Evolutionary conservation across 2,113 vertebrate species (phyloP), one percentile per base, ranked within the genome.

Genomic region (Heloderma charlesbogerti): DNA sequence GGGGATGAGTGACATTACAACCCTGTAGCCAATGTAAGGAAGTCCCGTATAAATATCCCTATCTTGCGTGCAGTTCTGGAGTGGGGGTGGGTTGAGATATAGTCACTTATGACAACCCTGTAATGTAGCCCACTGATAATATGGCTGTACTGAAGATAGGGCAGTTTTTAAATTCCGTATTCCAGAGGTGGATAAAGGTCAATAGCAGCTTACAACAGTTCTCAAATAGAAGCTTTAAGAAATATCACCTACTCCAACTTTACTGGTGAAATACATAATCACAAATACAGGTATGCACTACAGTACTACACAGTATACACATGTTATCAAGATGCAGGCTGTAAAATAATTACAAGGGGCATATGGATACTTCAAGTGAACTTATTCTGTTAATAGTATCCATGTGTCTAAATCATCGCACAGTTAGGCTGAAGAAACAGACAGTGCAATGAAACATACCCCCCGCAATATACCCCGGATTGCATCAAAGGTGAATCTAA

Each of bases 381-480:
- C 27, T 45, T 67, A 85, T 85, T 40, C 60, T 85, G 83, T 45
- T 67, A 69, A 85, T 85, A 85, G 43, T 45, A 45, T 69, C 83
- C 40, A 69, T 69, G 66, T 69, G 40, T 16, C 45, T 85, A 85
- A 85, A 77, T 78, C 27, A 63, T 77, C 25, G 40, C 34, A 63
- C 1, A 45, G 3, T 45, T 34, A 45, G 40, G 45, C 27, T 77
- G 72, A 40, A 63, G 45, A 86, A 88, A 45, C 3, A 75, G 48
- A 18, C 48, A 20, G 54, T 87, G 25, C 72, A 60, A 54, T 37
- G 40, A 87, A 74, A 25, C 48, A 37, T 18, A 86, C 4, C n/a
- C 48, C 34, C 18, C n/a, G 27, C 22, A 57, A 75, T 12, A 78
- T 9, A 25, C 29, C 40, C 60, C 27, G 63, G 31, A 40, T 87